These are phyloP conservation scores for Pomacea maculata DNA, from an alignment of 1,140 invertebrate species.

Conservation along the genomic window DNA sequence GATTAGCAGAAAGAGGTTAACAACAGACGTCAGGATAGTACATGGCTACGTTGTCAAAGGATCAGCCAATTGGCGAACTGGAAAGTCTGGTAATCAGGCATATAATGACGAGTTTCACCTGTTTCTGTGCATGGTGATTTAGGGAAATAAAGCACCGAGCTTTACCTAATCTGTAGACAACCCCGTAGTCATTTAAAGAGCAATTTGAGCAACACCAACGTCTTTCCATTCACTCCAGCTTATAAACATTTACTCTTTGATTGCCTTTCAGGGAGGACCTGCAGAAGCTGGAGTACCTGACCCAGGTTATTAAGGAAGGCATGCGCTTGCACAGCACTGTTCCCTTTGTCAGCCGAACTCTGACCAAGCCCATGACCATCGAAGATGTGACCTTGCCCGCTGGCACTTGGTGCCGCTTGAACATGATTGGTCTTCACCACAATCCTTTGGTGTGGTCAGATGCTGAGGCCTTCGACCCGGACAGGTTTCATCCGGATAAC, in stretches of 20 bases:
- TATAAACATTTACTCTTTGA: neutral
- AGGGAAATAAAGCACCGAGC: too few relatives aligned
- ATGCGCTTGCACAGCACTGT: slow-evolving; percentile 62
- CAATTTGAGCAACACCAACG: too few relatives aligned
- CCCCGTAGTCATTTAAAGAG: too few relatives aligned
- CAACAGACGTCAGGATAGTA: too few relatives aligned
- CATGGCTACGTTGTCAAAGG: too few relatives aligned
- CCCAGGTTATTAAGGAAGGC: slow-evolving; percentile 63
- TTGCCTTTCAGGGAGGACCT: slow-evolving; percentile 45
- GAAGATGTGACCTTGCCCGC: slow-evolving; percentile 45
- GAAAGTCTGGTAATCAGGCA: too few relatives aligned
- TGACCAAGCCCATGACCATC: slow-evolving; percentile 45
- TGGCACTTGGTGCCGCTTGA: slow-evolving; percentile 36
- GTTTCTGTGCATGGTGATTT: too few relatives aligned
- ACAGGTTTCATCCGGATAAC: slow-evolving; percentile 51
- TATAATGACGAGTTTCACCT: too few relatives aligned
- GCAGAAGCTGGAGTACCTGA: slow-evolving; percentile 60
- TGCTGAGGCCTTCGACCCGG: slow-evolving; percentile 37
- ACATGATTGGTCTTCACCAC: slow-evolving; percentile 54
- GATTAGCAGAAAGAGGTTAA: too few relatives aligned
- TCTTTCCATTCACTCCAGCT: too few relatives aligned
- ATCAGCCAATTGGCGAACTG: too few relatives aligned
- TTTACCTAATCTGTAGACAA: too few relatives aligned
- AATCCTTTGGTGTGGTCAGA: slow-evolving; percentile 53
- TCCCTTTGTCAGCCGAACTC: slow-evolving; percentile 76